Evolutionary conservation across 2,888 invertebrate genomes (phyloP), one percentile per base, ranked within the genome.

Genomic region (Spodoptera picta): DNA sequence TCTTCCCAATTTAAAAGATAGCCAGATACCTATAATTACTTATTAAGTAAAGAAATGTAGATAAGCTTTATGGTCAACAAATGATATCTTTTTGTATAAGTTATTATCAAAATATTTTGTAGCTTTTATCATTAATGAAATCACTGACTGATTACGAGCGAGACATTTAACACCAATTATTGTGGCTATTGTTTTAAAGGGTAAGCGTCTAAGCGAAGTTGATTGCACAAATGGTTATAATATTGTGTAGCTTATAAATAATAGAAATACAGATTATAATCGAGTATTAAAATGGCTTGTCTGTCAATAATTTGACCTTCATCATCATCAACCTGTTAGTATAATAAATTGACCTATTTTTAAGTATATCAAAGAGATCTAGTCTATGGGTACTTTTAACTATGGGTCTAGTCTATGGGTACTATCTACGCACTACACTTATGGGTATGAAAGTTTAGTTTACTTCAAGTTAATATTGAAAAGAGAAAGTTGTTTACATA

Each of bases 391-490:
- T 19, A 14, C 43, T 12, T 0, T 36, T 36, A 47, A 11, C 41
- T n/a, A n/a, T n/a, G n/a, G n/a, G n/a, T 6, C 4, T n/a, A 48
- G 19, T 31, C 1, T 31, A 14, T 42, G 9, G 19, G 31, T 19
- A 14, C 43, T 11, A 42, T 24, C 12, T 47, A 27, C 23, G 31
- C 24, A 42, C 36, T 11, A 31, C 74, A 46, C 11, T 1, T 54
- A 70, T 3, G 68, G 73, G 36, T 23, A 57, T 48, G 68, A 70
- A 73, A 70, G 73, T 73, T 14, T 46, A 10, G 12, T 58, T 48
- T 24, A 14, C 24, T 43, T 43, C 46, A 23, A 60, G n/a, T 41
- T 9, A 27, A 44, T 51, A 65, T 44, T 47, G 36, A 24, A 54
- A 45, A 59, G 58, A 59, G 60, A 74, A 72, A 74, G 65, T 69